Conservation (phyloP, 2,888 invertebrate genomes). For the Rhopalosiphum nymphaeae region DNA sequence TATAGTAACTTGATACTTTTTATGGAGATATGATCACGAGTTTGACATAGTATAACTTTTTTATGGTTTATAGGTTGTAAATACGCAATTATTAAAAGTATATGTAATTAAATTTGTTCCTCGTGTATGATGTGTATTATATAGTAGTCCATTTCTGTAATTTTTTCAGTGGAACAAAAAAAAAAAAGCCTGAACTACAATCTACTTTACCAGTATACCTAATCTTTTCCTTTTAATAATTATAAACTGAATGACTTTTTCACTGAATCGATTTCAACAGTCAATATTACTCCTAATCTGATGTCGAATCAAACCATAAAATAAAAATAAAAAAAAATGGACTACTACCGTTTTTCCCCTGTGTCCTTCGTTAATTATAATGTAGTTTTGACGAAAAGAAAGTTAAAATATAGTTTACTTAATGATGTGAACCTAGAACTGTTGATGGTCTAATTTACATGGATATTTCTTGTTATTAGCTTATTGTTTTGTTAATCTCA, state of each 20-base stretch:
- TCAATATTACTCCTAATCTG: too few relatives aligned
- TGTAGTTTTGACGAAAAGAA: neutral
- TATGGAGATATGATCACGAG: neutral
- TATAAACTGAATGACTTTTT: too few relatives aligned
- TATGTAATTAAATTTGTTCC: neutral
- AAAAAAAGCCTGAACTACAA: too few relatives aligned
- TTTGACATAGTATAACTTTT: neutral
- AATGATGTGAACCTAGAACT: neutral
- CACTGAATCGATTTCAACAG: too few relatives aligned
- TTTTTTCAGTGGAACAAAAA: too few relatives aligned
- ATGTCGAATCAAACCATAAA: too few relatives aligned
- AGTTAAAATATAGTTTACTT: neutral
- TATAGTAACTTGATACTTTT: neutral
- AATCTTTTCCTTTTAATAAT: too few relatives aligned
- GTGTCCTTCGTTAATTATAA: neutral
- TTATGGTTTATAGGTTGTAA: neutral
- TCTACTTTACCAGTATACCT: too few relatives aligned
- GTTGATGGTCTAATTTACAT: neutral
- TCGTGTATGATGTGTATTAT: neutral
- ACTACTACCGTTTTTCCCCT: too few relatives aligned
- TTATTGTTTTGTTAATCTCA: neutral
- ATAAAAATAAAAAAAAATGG: too few relatives aligned
- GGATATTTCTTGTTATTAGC: neutral
- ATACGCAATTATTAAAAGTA: neutral
- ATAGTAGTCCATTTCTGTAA: too few relatives aligned